Conservation (phyloP, 2,797 vertebrate genomes). For the Anabacerthia variegaticeps region DNA sequence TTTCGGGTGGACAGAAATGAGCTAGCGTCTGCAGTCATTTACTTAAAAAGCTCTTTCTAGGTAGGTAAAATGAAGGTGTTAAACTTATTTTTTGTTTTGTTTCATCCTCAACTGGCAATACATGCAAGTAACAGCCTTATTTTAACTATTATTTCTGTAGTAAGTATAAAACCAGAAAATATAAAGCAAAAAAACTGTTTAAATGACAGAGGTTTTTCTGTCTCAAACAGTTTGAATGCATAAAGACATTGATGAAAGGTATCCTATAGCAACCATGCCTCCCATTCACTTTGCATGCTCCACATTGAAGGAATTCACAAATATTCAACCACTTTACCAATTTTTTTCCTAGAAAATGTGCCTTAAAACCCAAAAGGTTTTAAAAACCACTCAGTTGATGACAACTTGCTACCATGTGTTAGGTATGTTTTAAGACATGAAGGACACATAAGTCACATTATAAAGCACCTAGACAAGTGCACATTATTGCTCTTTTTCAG, state of each 20-base stretch:
- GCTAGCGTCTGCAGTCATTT: neutral
- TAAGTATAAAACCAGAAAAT: neutral
- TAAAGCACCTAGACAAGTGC: neutral
- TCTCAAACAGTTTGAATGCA: neutral
- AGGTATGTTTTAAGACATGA: neutral
- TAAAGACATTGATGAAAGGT: neutral
- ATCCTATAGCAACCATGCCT: neutral
- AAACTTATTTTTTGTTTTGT: neutral
- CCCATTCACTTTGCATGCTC: neutral
- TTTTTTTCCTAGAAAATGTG: neutral
- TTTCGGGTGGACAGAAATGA: neutral
- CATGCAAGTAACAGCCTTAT: neutral
- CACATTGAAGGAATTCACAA: fast-evolving
- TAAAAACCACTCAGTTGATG: neutral
- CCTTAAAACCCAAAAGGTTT: neutral
- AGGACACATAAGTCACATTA: neutral
- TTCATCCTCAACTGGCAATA: neutral
- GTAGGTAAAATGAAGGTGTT: neutral
- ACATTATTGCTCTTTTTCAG: neutral
- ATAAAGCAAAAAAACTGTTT: neutral
- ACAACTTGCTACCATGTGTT: neutral
- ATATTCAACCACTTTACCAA: neutral
- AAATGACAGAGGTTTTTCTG: neutral
- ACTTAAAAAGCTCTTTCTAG: neutral
- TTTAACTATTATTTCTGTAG: neutral